Conservation (phyloP, 2,888 invertebrate genomes). For the Rhodophaea formosa region DNA sequence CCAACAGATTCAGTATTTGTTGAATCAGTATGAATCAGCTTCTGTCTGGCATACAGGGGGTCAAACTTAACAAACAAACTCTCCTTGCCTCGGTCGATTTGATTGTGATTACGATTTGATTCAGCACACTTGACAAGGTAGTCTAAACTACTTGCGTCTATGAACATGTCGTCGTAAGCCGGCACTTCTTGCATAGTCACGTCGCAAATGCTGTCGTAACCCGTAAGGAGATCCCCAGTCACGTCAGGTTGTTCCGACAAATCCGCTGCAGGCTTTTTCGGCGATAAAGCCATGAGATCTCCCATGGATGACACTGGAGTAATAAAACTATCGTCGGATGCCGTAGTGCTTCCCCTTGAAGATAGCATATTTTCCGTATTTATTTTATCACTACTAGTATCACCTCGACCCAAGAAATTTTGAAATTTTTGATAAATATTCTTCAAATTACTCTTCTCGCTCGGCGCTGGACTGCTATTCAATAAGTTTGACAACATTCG, state of each 20-base stretch:
- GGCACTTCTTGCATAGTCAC: constrained; percentile 69
- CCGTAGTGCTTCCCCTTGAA: constrained; percentile 43
- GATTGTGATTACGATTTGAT: constrained; percentile 54
- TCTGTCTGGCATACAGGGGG: constrained; percentile 69
- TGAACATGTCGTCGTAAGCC: constrained; percentile 69
- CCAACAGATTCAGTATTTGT: constrained; percentile 41
- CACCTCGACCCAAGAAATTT: constrained; percentile 47
- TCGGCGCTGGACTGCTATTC: constrained; percentile 38
- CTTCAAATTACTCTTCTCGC: constrained; percentile 44
- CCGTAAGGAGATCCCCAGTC: constrained; percentile 64
- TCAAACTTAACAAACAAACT: constrained; percentile 86
- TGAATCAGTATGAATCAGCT: constrained; percentile 37
- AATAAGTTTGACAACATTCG: constrained; percentile 60
- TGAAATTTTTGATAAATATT: constrained; percentile 53
- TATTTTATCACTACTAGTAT: constrained; percentile 19
- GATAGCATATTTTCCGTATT: constrained; percentile 50
- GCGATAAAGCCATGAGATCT: constrained; percentile 67
- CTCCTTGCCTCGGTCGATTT: constrained; percentile 75
- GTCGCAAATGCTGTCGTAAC: constrained; percentile 69
- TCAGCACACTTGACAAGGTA: constrained; percentile 75
- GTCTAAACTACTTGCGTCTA: constrained; percentile 80
- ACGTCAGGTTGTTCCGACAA: constrained; percentile 42
- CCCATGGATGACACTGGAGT: constrained; percentile 63
- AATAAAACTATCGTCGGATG: constrained; percentile 59
- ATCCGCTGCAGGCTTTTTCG: constrained; percentile 41